Percentiles rank a stretch among this genome's conserved stretches.
These are phyloP conservation scores for Amphipoea oculea DNA, from an alignment of 2,888 invertebrate genomes.

Conservation along the genomic window DNA sequence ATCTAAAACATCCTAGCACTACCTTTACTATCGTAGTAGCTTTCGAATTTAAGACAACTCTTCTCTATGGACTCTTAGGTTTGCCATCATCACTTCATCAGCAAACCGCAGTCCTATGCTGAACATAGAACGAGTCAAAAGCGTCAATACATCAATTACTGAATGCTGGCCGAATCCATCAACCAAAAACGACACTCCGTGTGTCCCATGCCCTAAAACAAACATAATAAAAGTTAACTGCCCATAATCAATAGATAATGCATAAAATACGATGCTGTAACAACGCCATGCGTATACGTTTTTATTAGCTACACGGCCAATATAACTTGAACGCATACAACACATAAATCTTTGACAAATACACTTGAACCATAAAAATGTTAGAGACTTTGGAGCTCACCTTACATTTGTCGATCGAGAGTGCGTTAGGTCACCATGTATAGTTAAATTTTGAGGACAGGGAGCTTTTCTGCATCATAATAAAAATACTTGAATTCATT, in stretches of 20 bases:
- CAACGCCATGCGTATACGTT: constrained; percentile 66
- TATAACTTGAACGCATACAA: constrained; percentile 55
- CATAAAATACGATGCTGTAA: constrained; percentile 69
- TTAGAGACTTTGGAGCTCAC: constrained; percentile 57
- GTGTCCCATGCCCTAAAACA: constrained; percentile 49
- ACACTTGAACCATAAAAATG: constrained; percentile 41
- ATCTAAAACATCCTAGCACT: background rate
- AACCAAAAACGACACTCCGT: constrained; percentile 43
- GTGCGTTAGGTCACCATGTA: constrained; percentile 67
- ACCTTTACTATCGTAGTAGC: background rate
- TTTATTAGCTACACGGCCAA: constrained; percentile 67
- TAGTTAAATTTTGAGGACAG: constrained; percentile 64
- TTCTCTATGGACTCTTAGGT: background rate
- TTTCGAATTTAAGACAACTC: background rate
- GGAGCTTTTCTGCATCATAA: constrained; percentile 57
- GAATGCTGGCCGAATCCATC: constrained; percentile 23
- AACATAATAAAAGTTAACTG: constrained; percentile 72
- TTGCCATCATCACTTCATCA: background rate
- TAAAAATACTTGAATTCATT: constrained; percentile 61
- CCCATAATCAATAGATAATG: constrained; percentile 72
- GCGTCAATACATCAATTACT: background rate
- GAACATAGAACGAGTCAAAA: background rate
- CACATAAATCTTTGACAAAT: constrained; percentile 48
- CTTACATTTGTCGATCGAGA: constrained; percentile 62
- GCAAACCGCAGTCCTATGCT: background rate